phyloP scores from a whole-genome alignment of 2,888 invertebrate species.

The Nomada lathburiana region DNA sequence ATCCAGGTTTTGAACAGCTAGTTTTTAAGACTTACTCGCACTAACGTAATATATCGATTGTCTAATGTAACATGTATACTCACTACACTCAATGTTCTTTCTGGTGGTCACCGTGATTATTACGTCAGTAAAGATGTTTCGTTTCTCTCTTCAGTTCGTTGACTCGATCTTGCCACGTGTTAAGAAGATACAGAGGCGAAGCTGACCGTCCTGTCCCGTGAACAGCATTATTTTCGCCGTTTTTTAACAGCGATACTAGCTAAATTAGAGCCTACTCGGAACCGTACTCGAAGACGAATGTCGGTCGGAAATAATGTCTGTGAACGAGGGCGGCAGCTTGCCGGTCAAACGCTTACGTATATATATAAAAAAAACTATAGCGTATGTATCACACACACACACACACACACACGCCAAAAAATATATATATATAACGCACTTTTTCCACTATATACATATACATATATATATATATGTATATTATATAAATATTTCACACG shows the following conservation, averaged over 20 bases:
- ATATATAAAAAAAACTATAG: constrained; percentile 76
- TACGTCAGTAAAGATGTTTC: constrained; percentile 77
- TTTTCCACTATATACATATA: constrained; percentile 39
- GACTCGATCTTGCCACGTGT: constrained; percentile 80
- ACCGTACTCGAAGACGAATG: background rate
- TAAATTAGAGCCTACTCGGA: background rate
- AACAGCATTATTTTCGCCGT: constrained; percentile 61
- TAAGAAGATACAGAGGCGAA: constrained; percentile 72
- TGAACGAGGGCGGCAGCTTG: constrained; percentile 64
- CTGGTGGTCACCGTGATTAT: constrained; percentile 80
- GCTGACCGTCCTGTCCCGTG: constrained; percentile 55
- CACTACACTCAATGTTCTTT: constrained; percentile 80
- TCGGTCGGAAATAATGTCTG: constrained; percentile 60
- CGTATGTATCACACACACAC: constrained; percentile 76
- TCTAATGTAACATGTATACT: constrained; percentile 79
- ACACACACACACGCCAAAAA: constrained; percentile 57
- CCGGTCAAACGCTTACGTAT: constrained; percentile 73
- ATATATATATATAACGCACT: constrained; percentile 46
- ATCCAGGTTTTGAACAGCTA: constrained; percentile 84
- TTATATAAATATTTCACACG: constrained; percentile 74
- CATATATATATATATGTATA: constrained; percentile 77
- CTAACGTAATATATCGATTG: constrained; percentile 74
- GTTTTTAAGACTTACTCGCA: constrained; percentile 82
- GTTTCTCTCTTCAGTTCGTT: constrained; percentile 78
- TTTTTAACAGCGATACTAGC: background rate